Base-by-base conservation (phyloP, 64 coral and sea anemone species). In the Trachythela sp. region DNA sequence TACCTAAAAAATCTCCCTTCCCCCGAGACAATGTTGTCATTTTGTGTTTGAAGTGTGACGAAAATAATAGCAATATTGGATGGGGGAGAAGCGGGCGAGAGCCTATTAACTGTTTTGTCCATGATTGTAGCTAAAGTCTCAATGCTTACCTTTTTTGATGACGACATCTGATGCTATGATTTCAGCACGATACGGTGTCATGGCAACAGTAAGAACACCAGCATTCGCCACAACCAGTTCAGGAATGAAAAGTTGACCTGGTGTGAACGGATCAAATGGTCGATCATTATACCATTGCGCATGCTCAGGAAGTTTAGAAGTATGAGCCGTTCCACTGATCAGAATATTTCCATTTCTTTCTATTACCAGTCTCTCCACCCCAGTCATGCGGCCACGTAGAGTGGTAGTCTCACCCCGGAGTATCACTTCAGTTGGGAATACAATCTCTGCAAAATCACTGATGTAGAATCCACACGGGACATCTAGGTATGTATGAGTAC, bases 401-500 rank as follows among this genome's bases (percentile, higher is more conserved):
- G 90, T 84, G 31, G 93, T 88, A 11, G 83, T 99, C 70, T 99
- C 96, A 24, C 96, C 96, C 33, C 96, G 86, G 2, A 99, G 76
- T 30, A 99, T 84, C 0, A 98, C 95, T 40, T 98, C 95, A 52
- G 91, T 98, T 13, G 95, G 95, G n/a, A 98, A 93, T 36, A 98
- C 89, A 39, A 98, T 89, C 60, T 98, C 95, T 22, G 91, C 95
- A 33, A 85, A 98, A 10, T 98, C 86, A 2, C 94, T 89, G 9
- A 98, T 93, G 48, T 84, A 31, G 60, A 94, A 98, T 18, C 95
- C 91, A 67, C 95, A 98, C 2, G 95, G 95, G 33, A 93, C 95
- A 56, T 98, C 95, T 93, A 98, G 90, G 84, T 98, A 98, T 24
- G 95, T 98, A 85, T 98, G 95, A 13, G 93, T 97, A 30, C 92